Evolutionary conservation across 2,797 vertebrate genomes (phyloP).

Genomic region (Chiloscyllium punctatum): DNA sequence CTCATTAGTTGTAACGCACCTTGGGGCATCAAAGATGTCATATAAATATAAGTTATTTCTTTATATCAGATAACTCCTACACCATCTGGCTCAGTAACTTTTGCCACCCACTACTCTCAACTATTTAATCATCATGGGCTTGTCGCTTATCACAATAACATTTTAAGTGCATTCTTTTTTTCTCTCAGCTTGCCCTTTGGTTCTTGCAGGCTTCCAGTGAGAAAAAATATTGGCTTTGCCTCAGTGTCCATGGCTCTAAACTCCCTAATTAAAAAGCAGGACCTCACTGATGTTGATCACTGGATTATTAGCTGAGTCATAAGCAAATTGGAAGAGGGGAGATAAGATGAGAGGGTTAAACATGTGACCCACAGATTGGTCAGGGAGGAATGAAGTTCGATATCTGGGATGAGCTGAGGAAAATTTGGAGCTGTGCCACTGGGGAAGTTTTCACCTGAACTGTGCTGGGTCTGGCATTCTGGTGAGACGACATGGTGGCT

Average conservation of each 20-base stretch:
- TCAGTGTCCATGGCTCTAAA: neutral
- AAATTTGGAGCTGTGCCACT: too few relatives aligned
- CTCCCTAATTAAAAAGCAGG: too few relatives aligned
- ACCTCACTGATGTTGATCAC: too few relatives aligned
- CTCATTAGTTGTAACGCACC: neutral
- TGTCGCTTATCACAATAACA: neutral
- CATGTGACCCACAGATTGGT: too few relatives aligned
- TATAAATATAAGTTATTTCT: constrained; percentile 1
- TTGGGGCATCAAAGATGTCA: neutral
- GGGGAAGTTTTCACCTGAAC: too few relatives aligned
- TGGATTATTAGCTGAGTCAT: too few relatives aligned
- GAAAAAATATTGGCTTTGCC: neutral
- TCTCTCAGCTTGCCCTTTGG: neutral
- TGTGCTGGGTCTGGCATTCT: too few relatives aligned
- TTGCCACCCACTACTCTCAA: neutral
- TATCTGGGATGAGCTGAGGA: too few relatives aligned
- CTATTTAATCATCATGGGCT: neutral
- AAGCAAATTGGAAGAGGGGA: too few relatives aligned
- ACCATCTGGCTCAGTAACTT: neutral
- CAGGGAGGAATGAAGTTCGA: too few relatives aligned
- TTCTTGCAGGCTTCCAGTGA: neutral
- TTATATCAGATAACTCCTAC: constrained; percentile 13
- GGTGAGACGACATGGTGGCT: too few relatives aligned
- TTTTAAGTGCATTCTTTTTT: neutral
- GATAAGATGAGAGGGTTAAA: too few relatives aligned